These are phyloP conservation scores for Tipula lateralis DNA, from an alignment of 2,888 invertebrate genomes.

Conservation along the genomic window DNA sequence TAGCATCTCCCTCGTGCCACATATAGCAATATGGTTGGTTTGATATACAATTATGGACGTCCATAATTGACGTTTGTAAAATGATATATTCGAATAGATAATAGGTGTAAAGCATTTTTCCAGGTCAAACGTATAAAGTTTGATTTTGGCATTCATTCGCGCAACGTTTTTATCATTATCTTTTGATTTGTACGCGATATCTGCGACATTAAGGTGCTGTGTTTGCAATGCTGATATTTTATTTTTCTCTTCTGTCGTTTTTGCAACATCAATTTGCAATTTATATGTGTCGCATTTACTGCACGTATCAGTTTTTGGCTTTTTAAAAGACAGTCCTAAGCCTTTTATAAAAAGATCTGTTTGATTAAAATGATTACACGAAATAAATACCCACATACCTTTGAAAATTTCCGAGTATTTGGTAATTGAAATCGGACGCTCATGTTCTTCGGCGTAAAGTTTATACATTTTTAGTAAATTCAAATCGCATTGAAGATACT, in stretches of 20 bases:
- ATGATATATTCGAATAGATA: not conserved
- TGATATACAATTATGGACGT: not conserved
- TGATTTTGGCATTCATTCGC: not conserved
- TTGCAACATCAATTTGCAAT: not conserved
- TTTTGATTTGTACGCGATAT: not conserved
- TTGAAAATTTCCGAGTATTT: too few relatives aligned
- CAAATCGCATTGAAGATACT: too few relatives aligned
- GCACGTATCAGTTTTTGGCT: not conserved
- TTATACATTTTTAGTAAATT: too few relatives aligned
- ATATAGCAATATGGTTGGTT: not conserved
- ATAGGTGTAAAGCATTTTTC: not conserved
- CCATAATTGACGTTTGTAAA: not conserved
- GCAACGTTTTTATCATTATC: not conserved
- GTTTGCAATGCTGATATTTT: not conserved
- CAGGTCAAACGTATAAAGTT: not conserved
- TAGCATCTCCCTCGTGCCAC: not conserved
- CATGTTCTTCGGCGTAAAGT: too few relatives aligned
- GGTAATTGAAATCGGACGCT: too few relatives aligned
- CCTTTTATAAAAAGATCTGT: not conserved
- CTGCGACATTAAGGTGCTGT: not conserved
- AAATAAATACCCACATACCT: too few relatives aligned
- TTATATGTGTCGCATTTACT: not conserved
- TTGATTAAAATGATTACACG: not conserved
- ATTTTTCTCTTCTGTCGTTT: not conserved
- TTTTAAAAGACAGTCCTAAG: not conserved